Base-by-base conservation (phyloP, 1,140 invertebrate genomes). In the Bathynomus jamesi region DNA sequence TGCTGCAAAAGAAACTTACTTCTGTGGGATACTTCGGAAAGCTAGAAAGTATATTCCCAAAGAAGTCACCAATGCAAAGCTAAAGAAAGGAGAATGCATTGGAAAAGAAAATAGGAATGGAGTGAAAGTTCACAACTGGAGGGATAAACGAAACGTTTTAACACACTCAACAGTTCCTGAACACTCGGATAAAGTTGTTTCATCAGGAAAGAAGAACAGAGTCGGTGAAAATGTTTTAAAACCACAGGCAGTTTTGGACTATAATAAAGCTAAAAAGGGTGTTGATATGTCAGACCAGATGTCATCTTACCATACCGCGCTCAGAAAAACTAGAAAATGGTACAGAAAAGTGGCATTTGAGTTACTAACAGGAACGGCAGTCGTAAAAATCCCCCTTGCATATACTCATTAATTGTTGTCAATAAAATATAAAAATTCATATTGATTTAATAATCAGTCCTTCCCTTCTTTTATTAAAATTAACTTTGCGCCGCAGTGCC, bases 51-150 rank as follows among this genome's bases (percentile, higher is more conserved):
- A 31, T 27, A 65, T 62, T 61, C 71, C 76, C 10, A 63, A 70
- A 62, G 63, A 63, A 27, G 74, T 77, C 31, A 67, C 29, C 76
- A 29, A 75, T 53, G 67, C 70, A 31, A 76, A 78, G 40, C 61
- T 72, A 61, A 71, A 76, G 72, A 67, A 64, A 70, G 74, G 78
- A 28, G 71, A 78, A 69, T 67, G 73, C 27, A 72, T 75, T 24
- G 60, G 32, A 21, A 63, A 71, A 28, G 40, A 71, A 32, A 63
- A 72, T 67, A 65, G 70, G 25, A 53, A 72, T 61, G 71, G 72
- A 27, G 67, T 79, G 2, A 75, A 69, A 17, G 76, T 79, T n/a
- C 28, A 71, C 21, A 78, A 78, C 73, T 78, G 76, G 78, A 75
- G 74, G 40, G 71, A 78, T 70, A 76, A 75, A 70, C n/a, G 74